Evolutionary conservation across 92 coral and sea anemone species (phyloP).

Genomic region (Epizoanthus ramosus): DNA sequence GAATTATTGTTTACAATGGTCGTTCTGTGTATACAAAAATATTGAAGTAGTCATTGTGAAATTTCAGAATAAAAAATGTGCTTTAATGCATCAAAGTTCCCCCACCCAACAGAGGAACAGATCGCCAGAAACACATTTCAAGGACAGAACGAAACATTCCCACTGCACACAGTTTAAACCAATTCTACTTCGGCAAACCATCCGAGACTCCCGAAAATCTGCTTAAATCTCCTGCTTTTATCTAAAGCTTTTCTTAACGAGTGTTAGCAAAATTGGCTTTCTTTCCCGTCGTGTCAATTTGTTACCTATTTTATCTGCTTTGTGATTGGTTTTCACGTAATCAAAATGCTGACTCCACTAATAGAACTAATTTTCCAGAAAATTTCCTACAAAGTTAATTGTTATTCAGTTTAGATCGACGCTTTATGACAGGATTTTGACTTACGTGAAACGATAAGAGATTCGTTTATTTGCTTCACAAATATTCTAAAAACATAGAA

Average conservation of each 20-base stretch:
- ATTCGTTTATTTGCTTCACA: background rate
- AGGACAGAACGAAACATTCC: background rate
- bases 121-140: constrained; percentile 1
- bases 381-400: background rate
- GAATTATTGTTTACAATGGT: constrained; percentile 33
- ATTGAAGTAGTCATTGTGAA: constrained; percentile 6
- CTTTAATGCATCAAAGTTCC: background rate
- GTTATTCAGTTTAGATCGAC: background rate
- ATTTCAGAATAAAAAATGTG: background rate
- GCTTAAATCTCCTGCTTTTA: background rate
- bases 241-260: constrained; percentile 52
- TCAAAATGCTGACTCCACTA: constrained; percentile 21
- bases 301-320: background rate
- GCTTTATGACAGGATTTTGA: constrained; percentile 7
- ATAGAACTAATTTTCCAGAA: constrained; percentile 8
- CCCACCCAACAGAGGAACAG: background rate
- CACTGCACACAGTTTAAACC: too few species aligned
- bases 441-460: constrained; percentile 5
- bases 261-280: constrained; percentile 56
- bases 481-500: constrained; percentile 5
- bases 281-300: constrained; percentile 47
- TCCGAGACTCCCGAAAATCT: background rate
- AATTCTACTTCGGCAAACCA: too few species aligned
- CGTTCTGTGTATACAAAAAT: constrained; percentile 17
- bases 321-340: constrained; percentile 14